These are phyloP conservation scores for Crocallis elinguaria DNA, from an alignment of 2,888 invertebrate species.

Conservation along the genomic window DNA sequence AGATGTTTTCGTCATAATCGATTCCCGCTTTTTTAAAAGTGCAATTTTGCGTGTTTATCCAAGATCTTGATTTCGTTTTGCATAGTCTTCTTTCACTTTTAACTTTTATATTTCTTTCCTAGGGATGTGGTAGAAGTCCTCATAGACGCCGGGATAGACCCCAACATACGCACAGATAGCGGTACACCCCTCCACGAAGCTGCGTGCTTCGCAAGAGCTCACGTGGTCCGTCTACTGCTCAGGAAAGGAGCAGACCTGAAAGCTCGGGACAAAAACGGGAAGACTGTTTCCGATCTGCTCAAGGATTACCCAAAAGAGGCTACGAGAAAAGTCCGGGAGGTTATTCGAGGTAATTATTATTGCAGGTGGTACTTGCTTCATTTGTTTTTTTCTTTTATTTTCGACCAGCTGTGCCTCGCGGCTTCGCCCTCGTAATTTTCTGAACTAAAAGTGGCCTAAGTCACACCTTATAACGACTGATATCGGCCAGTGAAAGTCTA, in stretches of 20 bases:
- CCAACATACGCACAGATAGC: constrained; percentile 92
- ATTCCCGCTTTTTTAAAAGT: too few relatives aligned
- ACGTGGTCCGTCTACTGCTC: constrained; percentile 92
- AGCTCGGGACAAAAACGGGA: constrained; percentile 91
- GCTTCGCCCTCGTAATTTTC: too few relatives aligned
- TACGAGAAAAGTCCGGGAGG: constrained; percentile 93
- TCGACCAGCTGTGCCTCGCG: too few relatives aligned
- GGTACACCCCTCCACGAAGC: constrained; percentile 98
- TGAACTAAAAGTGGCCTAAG: too few relatives aligned
- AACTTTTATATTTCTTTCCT: too few relatives aligned
- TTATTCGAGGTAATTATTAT: constrained; percentile 91
- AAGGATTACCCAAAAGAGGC: constrained; percentile 95
- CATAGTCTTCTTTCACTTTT: too few relatives aligned
- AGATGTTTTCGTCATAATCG: too few relatives aligned
- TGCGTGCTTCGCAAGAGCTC: constrained; percentile 95
- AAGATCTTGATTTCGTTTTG: too few relatives aligned
- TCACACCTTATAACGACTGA: too few relatives aligned
- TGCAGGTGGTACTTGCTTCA: background rate
- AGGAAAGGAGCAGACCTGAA: constrained; percentile 92
- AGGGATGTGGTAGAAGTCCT: constrained; percentile 93
- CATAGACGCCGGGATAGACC: constrained; percentile 93
- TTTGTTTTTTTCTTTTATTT: too few relatives aligned
- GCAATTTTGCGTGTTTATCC: too few relatives aligned
- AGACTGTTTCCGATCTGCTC: constrained; percentile 94
- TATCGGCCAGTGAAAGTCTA: too few relatives aligned